A percentile compares a stretch with the other conserved stretches of the same genome.
Evolutionary conservation across 2,113 vertebrate genomes (phyloP).

Genomic region (Nettapus auritus): DNA sequence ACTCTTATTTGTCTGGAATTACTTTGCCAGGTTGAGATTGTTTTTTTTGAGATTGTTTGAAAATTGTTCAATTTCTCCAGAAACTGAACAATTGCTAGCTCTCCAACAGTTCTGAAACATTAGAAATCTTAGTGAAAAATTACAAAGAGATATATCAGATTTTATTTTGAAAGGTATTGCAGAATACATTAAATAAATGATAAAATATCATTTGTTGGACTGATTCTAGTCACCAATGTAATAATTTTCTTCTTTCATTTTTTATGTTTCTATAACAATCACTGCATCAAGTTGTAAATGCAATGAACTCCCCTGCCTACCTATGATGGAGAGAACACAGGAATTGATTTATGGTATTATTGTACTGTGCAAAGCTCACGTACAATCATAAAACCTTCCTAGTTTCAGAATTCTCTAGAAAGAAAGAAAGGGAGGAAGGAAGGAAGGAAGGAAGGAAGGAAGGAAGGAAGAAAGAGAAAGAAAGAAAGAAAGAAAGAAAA

Average conservation of each 20-base stretch:
- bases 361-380: not conserved
- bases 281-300: slow-evolving; percentile 3
- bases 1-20: slow-evolving; percentile 27
- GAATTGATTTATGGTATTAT: slow-evolving; percentile 16
- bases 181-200: slow-evolving; percentile 8
- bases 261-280: not conserved
- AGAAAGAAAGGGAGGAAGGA: not conserved
- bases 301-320: not conserved
- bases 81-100: not conserved
- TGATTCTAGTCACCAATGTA: not conserved
- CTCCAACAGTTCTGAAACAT: not conserved
- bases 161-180: slow-evolving; percentile 21
- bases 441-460: not conserved
- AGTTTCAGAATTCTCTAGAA: not conserved
- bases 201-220: not conserved
- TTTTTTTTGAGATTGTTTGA: too few species aligned
- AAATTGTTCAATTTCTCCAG: slow-evolving; percentile 3
- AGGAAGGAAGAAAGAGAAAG: not conserved
- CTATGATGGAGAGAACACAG: not conserved
- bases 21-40: not conserved
- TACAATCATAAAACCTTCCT: not conserved
- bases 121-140: slow-evolving; percentile 3
- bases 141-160: not conserved
- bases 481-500: not conserved
- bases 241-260: not conserved